A percentile compares a stretch with the other conserved stretches of the same genome.
Evolutionary conservation across 1,140 invertebrate genomes (phyloP).

Genomic region (Dreissena polymorpha): DNA sequence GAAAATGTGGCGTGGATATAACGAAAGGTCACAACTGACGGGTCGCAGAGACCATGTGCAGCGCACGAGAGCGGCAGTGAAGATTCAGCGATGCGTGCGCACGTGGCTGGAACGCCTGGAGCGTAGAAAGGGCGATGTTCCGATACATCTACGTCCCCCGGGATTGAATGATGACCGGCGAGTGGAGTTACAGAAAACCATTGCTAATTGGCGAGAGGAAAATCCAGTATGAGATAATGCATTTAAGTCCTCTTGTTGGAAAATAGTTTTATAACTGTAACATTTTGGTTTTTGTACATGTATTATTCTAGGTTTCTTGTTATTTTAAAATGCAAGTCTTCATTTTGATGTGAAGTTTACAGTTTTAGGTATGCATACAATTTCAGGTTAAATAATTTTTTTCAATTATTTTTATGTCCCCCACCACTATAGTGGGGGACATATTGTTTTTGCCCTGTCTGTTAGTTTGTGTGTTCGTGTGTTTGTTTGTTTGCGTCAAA

Average conservation of each 20-base stretch:
- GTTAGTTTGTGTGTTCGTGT: no score
- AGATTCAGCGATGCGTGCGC: constrained; percentile 73
- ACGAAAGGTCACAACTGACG: constrained; percentile 61
- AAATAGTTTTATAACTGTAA: no score
- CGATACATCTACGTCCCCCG: constrained; percentile 65
- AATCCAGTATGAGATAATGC: constrained; percentile 68
- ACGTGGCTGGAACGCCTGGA: constrained; percentile 71
- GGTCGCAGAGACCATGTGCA: constrained; percentile 59
- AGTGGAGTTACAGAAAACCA: constrained; percentile 72
- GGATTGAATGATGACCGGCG: constrained; percentile 75
- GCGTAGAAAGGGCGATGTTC: constrained; percentile 60
- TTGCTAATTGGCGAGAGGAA: constrained; percentile 70
- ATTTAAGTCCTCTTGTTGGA: not conserved
- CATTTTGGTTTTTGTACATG: no score
- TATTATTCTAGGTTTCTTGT: no score
- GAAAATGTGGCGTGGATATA: constrained; percentile 71
- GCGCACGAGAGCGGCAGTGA: constrained; percentile 71
- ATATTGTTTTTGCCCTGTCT: no score
- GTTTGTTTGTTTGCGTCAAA: no score
- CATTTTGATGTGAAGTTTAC: no score
- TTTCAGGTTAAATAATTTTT: no score
- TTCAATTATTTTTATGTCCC: no score
- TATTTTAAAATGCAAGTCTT: no score
- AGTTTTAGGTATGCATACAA: no score
- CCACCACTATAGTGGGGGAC: no score